Conservation (phyloP, 1,140 invertebrate species). For the Scaptomyza pallida region DNA sequence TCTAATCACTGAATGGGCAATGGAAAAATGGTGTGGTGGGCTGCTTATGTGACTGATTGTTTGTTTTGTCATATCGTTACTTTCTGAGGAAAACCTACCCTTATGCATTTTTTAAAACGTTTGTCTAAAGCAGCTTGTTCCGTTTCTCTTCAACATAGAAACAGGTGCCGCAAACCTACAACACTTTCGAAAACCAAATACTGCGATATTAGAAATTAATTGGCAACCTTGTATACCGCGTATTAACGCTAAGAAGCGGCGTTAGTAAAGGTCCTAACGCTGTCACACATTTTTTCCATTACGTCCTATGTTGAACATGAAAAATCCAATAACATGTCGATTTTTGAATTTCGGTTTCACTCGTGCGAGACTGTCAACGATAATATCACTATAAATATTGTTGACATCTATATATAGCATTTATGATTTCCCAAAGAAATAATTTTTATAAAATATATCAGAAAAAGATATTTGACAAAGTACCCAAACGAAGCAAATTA, state of each 20-base stretch:
- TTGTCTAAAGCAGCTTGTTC: background rate
- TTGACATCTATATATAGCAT: conserved; percentile 65
- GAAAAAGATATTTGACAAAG: conserved; percentile 53
- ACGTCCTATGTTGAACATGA: no score
- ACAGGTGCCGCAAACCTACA: conserved; percentile 6
- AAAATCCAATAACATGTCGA: background rate
- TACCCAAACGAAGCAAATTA: conserved; percentile 39
- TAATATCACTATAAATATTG: conserved; percentile 63
- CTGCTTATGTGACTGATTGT: no score
- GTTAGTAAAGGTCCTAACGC: no score
- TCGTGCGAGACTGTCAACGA: conserved; percentile 32
- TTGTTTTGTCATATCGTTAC: no score
- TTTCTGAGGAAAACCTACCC: no score
- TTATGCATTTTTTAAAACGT: background rate
- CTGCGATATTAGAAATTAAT: conserved; percentile 15
- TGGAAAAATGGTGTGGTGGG: conserved; percentile 1
- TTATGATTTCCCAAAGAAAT: conserved; percentile 59
- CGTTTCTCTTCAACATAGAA: background rate
- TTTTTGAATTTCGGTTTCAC: conserved; percentile 46
- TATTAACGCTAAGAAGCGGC: no score
- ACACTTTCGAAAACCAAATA: background rate
- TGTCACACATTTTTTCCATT: no score
- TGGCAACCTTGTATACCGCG: conserved; percentile 20
- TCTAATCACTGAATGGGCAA: conserved; percentile 46
- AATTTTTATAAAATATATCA: conserved; percentile 52